Evolutionary conservation across 2,113 vertebrate genomes (phyloP).

Genomic region (Saguinus midas): DNA sequence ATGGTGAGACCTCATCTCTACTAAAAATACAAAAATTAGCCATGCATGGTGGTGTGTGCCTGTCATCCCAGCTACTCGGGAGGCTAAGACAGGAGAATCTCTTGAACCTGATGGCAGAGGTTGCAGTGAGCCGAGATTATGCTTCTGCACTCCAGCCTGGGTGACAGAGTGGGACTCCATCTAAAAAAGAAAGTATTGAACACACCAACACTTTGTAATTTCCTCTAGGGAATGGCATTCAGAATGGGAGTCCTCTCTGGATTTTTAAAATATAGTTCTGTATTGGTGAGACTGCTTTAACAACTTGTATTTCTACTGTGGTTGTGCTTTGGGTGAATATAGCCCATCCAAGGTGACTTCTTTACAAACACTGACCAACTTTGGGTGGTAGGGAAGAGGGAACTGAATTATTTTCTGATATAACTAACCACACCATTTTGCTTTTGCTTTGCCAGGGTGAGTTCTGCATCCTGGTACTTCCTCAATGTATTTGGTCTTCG

Average conservation of each 20-base stretch:
- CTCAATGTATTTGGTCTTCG: slow-evolving; percentile 98
- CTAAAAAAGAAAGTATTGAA: background rate
- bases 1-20: no score
- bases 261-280: background rate
- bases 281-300: background rate
- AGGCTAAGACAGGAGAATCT: no score
- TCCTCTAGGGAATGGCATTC: background rate
- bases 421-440: background rate
- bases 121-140: no score
- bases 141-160: no score
- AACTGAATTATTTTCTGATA: background rate
- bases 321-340: background rate
- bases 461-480: slow-evolving; percentile 99
- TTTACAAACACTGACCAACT: background rate
- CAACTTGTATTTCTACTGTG: background rate
- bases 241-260: background rate
- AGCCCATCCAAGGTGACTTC: background rate
- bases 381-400: background rate
- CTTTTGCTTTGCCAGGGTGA: slow-evolving; percentile 89
- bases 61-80: no score
- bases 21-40: no score
- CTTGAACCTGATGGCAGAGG: no score
- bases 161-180: no score
- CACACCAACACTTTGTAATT: background rate
- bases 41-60: no score